These are phyloP conservation scores for Phorcus lineatus DNA, from an alignment of 2,888 invertebrate species.

Conservation along the genomic window DNA sequence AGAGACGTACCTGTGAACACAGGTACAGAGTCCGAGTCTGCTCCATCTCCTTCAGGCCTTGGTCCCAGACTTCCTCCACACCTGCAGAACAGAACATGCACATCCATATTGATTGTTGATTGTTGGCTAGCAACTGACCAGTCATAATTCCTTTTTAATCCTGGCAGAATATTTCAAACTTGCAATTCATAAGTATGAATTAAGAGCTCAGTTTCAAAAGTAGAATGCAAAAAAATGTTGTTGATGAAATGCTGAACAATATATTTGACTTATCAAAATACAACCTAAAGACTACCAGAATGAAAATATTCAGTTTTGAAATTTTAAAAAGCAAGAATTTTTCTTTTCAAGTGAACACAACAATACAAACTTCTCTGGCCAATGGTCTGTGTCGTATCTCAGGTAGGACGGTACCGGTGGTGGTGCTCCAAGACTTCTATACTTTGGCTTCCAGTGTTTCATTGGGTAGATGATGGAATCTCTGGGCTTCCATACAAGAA, in stretches of 20 bases:
- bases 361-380: constrained; percentile 51
- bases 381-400: constrained; percentile 66
- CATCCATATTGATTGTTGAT: background rate
- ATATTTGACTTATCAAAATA: no score
- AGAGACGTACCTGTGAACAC: constrained; percentile 23
- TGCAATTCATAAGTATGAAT: no score
- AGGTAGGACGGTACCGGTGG: constrained; percentile 68
- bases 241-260: no score
- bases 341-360: no score
- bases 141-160: no score
- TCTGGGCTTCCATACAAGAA: constrained; percentile 71
- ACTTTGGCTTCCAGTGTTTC: constrained; percentile 73
- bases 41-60: constrained; percentile 64
- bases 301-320: no score
- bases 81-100: constrained; percentile 26
- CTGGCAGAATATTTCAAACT: no score
- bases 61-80: constrained; percentile 49
- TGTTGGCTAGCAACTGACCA: no score
- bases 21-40: constrained; percentile 51
- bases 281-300: no score
- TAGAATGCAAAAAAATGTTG: no score
- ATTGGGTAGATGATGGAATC: constrained; percentile 72
- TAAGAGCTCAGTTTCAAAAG: no score
- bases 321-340: no score
- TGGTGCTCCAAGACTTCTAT: constrained; percentile 69